phyloP scores from a whole-genome alignment of 1,140 invertebrate species.

The Helicoverpa armigera region DNA sequence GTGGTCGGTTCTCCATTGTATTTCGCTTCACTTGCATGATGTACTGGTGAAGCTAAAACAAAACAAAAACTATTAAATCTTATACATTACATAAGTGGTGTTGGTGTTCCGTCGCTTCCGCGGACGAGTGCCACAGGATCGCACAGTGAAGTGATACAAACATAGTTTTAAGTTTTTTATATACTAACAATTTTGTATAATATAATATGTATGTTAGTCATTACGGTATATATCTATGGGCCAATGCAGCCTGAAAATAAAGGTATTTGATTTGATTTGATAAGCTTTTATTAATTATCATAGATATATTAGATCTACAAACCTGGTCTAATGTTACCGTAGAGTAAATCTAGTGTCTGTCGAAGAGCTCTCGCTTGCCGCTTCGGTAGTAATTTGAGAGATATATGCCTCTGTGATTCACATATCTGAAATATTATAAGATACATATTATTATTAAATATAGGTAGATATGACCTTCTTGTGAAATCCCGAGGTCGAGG shows the following conservation, averaged over 20 bases:
- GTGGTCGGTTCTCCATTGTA: constrained; percentile 87
- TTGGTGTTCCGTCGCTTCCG: too few species aligned
- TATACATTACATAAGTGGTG: neutral
- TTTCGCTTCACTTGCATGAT: constrained; percentile 72
- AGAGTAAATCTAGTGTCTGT: constrained; percentile 84
- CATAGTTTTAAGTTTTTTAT: too few species aligned
- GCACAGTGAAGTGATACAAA: too few species aligned
- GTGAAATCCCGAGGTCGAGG: too few species aligned
- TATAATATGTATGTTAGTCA: too few species aligned
- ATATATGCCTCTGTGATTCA: constrained; percentile 95
- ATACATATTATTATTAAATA: neutral
- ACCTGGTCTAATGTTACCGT: constrained; percentile 79
- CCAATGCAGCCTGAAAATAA: too few species aligned
- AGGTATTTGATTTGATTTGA: too few species aligned
- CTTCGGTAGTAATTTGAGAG: constrained; percentile 95
- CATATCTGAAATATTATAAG: constrained; percentile 88
- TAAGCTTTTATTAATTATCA: too few species aligned
- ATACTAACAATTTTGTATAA: too few species aligned
- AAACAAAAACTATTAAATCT: constrained; percentile 62
- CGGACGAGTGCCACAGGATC: too few species aligned
- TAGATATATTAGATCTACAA: constrained; percentile 68
- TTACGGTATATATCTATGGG: too few species aligned
- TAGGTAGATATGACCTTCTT: neutral
- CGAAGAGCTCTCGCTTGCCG: constrained; percentile 93
- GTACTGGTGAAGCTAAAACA: constrained; percentile 77